A percentile compares a stretch with the other conserved stretches of the same genome.
Evolutionary conservation across 2,113 vertebrate species (phyloP).

Genomic region (Naja naja): DNA sequence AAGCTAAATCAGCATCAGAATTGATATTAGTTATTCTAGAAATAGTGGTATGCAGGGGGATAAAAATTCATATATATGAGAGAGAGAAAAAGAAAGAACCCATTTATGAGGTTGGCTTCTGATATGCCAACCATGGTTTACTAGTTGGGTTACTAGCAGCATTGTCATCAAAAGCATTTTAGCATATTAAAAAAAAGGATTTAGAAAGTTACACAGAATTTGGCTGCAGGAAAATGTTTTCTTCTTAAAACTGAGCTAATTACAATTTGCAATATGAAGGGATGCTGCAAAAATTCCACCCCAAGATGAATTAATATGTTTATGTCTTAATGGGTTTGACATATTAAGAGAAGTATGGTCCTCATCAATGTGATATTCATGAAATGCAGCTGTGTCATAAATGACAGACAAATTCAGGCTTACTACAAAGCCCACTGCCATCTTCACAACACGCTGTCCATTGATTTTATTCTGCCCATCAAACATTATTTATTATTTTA

Average conservation of each 20-base stretch:
- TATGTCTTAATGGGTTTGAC: not conserved
- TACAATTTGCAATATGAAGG: not conserved
- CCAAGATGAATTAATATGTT: not conserved
- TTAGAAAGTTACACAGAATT: not conserved
- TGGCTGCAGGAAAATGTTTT: no score
- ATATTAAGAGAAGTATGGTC: no score
- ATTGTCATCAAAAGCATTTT: not conserved
- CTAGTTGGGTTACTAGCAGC: not conserved
- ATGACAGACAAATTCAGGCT: not conserved
- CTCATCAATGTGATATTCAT: not conserved
- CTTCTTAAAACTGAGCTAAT: not conserved
- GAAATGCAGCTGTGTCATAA: not conserved
- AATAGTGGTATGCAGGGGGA: not conserved
- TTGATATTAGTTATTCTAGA: not conserved
- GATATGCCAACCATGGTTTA: not conserved
- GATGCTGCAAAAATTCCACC: not conserved
- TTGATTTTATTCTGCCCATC: not conserved
- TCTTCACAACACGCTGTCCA: not conserved
- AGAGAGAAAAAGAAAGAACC: not conserved
- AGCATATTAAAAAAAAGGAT: not conserved
- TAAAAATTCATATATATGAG: not conserved
- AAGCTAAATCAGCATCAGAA: not conserved
- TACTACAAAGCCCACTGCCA: not conserved
- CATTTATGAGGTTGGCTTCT: not conserved
- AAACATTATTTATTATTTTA: no score